Base-by-base conservation (phyloP, 2,797 vertebrate species). In the Malurus leucopterus region DNA sequence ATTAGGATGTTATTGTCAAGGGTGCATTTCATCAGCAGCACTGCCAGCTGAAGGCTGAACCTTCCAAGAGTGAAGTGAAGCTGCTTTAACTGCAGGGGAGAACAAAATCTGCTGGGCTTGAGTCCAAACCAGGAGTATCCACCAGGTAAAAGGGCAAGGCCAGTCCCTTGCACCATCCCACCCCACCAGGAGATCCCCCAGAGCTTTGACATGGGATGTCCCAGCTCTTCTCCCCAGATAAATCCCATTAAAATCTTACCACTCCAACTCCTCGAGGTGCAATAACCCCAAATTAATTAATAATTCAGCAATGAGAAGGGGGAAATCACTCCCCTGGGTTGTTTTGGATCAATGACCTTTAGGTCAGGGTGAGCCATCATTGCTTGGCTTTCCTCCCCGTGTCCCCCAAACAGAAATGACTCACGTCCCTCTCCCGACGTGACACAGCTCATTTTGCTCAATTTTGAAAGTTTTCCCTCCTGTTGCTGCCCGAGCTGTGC, bases 371-470 rank as follows among this genome's bases (percentile, higher is more conserved):
- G 38, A 88, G 75, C 41, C 55, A 26, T 4, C 2, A 0, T 2
- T 27, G 6, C 34, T 24, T 30, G 29, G 40, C 29, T 92, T 36
- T 54, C 30, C 40, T 78, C 34, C 1, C 9, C 1, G 12, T 29
- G 24, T 54, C 64, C 30, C 55, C 36, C 77, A 57, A 67, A n/a
- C 12, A 59, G 18, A 73, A 72, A 12, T 30, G 6, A 76, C 44
- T 78, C 50, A 38, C 0, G 0, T 16, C 15, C n/a, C 23, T 87
- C 26, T 2, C 6, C 26, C 4, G 1, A 59, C 34, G 22, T 46
- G 38, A 51, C 29, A 34, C 1, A 4, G 3, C 23, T 53, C n/a
- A 26, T 36, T 68, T 61, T 43, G 5, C 38, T 62, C 4, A 0
- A 8, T 58, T 88, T 7, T 71, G 13, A 6, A 19, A 3, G 11